Evolutionary conservation across 2,113 vertebrate species (phyloP).

Genomic region (Notarius lentiginosus): DNA sequence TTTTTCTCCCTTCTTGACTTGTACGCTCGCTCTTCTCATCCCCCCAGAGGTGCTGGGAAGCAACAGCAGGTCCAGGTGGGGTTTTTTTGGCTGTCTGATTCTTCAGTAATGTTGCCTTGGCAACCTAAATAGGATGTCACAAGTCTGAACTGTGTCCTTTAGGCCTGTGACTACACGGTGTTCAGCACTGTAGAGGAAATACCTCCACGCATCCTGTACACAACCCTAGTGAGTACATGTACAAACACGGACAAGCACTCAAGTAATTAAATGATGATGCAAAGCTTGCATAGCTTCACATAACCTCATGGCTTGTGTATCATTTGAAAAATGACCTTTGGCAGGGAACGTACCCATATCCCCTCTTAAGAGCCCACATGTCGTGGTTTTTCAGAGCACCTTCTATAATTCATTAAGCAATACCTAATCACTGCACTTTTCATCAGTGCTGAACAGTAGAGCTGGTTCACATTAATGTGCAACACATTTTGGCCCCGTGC

Average conservation of each 20-base stretch:
- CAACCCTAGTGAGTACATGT: neutral
- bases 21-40: conserved; percentile 13
- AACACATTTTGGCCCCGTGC: conserved; percentile 35
- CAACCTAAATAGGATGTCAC: conserved; percentile 33
- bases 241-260: neutral
- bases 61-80: conserved; percentile 44
- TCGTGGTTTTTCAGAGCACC: conserved; percentile 21
- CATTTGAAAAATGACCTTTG: conserved; percentile 31
- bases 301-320: neutral
- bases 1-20: conserved; percentile 13
- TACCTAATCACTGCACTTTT: conserved; percentile 37
- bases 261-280: conserved; percentile 8
- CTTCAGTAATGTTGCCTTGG: conserved; percentile 22
- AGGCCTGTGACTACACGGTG: neutral
- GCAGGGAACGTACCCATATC: conserved; percentile 28
- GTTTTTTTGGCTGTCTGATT: conserved; percentile 31
- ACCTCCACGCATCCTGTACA: neutral
- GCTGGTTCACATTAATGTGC: conserved; percentile 6
- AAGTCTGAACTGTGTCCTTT: conserved; percentile 5
- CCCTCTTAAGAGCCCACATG: conserved; percentile 40
- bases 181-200: neutral
- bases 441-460: conserved; percentile 24
- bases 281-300: neutral
- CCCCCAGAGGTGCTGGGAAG: conserved; percentile 42
- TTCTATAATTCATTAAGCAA: conserved; percentile 42